Evolutionary conservation across 1,140 invertebrate genomes (phyloP).

Genomic region (Diabrotica virgifera): DNA sequence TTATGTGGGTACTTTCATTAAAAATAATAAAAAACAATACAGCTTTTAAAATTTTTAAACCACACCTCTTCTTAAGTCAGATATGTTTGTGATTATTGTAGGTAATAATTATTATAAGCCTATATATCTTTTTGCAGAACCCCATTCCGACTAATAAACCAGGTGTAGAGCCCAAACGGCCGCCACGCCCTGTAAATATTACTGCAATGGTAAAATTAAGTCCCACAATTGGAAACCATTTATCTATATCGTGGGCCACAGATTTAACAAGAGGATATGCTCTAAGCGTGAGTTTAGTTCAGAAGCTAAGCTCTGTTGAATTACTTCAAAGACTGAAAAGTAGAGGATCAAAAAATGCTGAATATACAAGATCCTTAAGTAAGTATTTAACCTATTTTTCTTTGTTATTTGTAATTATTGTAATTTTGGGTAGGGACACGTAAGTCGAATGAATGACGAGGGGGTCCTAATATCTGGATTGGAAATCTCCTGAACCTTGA

Average conservation of each 20-base stretch:
- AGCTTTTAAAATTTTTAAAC: too few relatives aligned
- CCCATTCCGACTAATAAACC: conserved; percentile 97
- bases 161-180: conserved; percentile 93
- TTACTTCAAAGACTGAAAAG: conserved; percentile 79
- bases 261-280: conserved; percentile 84
- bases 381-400: conserved; percentile 49
- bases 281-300: conserved; percentile 83
- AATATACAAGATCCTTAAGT: conserved; percentile 88
- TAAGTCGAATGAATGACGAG: too few relatives aligned
- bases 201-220: conserved; percentile 87
- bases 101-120: too few relatives aligned
- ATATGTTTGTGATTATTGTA: too few relatives aligned
- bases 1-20: too few relatives aligned
- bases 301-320: conserved; percentile 79
- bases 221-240: conserved; percentile 79
- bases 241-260: conserved; percentile 82
- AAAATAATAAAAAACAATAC: too few relatives aligned
- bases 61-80: too few relatives aligned
- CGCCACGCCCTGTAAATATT: conserved; percentile 93
- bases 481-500: too few relatives aligned
- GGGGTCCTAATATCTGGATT: too few relatives aligned
- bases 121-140: conserved; percentile 61
- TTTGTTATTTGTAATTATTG: too few relatives aligned
- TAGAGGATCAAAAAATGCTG: conserved; percentile 82
- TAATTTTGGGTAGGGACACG: too few relatives aligned